Evolutionary conservation across 1,140 invertebrate species (phyloP), one percentile per base, ranked within the genome.

Genomic region (Pinna nobilis): DNA sequence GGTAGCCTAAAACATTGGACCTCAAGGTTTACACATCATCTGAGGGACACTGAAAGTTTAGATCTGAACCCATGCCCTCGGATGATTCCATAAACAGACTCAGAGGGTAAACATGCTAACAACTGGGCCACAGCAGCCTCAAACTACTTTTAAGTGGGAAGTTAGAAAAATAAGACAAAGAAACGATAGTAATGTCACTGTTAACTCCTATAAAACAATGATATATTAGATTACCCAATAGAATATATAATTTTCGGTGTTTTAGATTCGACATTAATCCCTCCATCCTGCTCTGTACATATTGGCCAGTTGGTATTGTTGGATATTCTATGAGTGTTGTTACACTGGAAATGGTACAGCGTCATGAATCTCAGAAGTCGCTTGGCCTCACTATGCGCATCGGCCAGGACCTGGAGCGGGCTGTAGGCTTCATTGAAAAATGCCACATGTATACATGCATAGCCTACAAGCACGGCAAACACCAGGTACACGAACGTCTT

Each of bases 271-370:
- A 82, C 30, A 67, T 82, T 84, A 25, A 86, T 67, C 20, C 84
- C 85, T 37, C 74, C 70, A 35, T 82, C 79, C 30, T 70, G 63
- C 37, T 87, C 86, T 25, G 70, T 60, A 74, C 86, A 87, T 4
- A 87, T 65, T 15, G 78, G 81, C 84, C 84, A 88, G 25, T 71
- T 69, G 9, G 85, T 79, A 18, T 57, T 51, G 66, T 88, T 88
- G 2, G 68, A 74, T n/a, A 78, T 79, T 39, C 80, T 74, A 47
- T 84, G 30, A 4, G 86, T 82, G 49, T 18, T 55, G 55, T 88
- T 87, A 74, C 86, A 88, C 75, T 85, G 83, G 49, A 81, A 83
- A 41, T 88, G 82, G 61, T 86, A 82, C 7, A 81, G 77, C 18
- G 82, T 84, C 28, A 88, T 83, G 60, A 88, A 86, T 55, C 84